Conservation (phyloP, 1,140 invertebrate genomes). For the Portunus trituberculatus region DNA sequence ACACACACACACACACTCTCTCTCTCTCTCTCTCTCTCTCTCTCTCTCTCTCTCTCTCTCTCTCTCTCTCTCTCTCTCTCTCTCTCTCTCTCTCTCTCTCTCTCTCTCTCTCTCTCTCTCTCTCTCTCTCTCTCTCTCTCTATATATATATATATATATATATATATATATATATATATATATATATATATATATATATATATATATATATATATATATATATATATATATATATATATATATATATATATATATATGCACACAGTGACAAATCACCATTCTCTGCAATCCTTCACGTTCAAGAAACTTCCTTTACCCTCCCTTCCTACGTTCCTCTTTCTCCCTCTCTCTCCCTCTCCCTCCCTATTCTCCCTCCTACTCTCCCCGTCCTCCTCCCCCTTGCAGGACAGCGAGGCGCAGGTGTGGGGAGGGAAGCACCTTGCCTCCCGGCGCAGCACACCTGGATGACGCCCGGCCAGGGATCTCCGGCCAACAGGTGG, state of each 20-base stretch:
- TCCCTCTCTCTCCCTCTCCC: background rate
- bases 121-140: too few species aligned
- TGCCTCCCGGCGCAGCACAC: slow-evolving; percentile 5
- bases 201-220: slow-evolving; percentile 38
- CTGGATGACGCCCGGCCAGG: background rate
- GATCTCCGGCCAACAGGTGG: background rate
- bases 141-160: slow-evolving; percentile 34
- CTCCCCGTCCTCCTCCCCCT: background rate
- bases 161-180: slow-evolving; percentile 40
- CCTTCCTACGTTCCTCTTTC: background rate
- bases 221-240: slow-evolving; percentile 29
- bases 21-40: background rate
- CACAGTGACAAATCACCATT: slow-evolving; percentile 29
- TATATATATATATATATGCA: background rate
- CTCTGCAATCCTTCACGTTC: slow-evolving; percentile 27
- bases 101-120: too few species aligned
- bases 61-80: background rate
- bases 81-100: background rate
- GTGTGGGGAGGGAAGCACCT: background rate
- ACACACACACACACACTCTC: too few species aligned
- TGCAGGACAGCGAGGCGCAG: background rate
- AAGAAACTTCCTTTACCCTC: background rate
- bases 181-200: slow-evolving; percentile 40
- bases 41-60: background rate
- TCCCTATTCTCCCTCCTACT: background rate